A percentile compares a stretch with the other conserved stretches of the same genome.
Evolutionary conservation across 2,888 invertebrate genomes (phyloP).

Genomic region (Xestia rhomboidea): DNA sequence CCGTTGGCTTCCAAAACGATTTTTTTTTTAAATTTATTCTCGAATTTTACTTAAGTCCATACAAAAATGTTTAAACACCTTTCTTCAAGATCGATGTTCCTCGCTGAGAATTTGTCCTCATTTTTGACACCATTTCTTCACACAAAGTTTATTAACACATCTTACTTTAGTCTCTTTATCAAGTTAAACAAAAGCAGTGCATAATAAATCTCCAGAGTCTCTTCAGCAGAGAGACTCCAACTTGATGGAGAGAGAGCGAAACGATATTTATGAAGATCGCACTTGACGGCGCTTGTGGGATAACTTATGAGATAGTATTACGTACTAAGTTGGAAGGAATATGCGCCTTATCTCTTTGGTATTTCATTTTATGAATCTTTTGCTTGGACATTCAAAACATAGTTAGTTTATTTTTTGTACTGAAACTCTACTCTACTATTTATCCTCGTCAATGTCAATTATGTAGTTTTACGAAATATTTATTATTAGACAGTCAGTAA

Average conservation of each 20-base stretch:
- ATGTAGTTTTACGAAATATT: too few species aligned
- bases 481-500: too few species aligned
- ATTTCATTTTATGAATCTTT: constrained; percentile 8
- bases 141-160: not conserved
- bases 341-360: constrained; percentile 23
- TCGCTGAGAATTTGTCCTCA: not conserved
- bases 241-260: constrained; percentile 33
- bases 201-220: constrained; percentile 24
- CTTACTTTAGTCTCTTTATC: not conserved
- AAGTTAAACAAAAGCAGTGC: constrained; percentile 15
- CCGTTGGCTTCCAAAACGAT: not conserved
- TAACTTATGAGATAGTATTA: constrained; percentile 23
- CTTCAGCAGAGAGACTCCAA: constrained; percentile 1
- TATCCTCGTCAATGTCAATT: not conserved
- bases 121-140: not conserved
- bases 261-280: constrained; percentile 44
- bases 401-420: not conserved
- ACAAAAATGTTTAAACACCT: not conserved
- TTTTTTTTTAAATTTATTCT: too few species aligned
- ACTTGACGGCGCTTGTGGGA: constrained; percentile 19
- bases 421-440: not conserved
- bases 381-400: not conserved
- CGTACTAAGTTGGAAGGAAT: constrained; percentile 22
- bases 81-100: not conserved
- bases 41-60: too few species aligned